Evolutionary conservation across 2,888 invertebrate species (phyloP).

Genomic region (Bruchidius siliquastri): DNA sequence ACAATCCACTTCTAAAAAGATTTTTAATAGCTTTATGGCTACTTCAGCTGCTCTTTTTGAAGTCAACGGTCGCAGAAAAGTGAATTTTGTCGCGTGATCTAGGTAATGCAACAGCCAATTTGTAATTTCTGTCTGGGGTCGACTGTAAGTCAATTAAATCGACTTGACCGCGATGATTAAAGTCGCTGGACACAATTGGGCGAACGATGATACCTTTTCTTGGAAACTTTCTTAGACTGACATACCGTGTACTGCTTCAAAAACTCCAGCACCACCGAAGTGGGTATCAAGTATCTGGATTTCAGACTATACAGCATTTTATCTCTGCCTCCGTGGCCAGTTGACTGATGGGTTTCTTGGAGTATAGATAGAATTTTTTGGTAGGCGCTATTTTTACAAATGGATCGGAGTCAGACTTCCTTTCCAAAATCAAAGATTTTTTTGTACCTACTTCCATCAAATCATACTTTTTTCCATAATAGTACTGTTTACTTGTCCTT

Average conservation of each 20-base stretch:
- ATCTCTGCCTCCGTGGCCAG: background rate
- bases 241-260: too few species aligned
- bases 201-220: background rate
- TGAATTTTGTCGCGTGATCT: slow-evolving; percentile 18
- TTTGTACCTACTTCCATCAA: too few species aligned
- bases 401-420: too few species aligned
- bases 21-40: slow-evolving; percentile 14
- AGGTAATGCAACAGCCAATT: slow-evolving; percentile 18
- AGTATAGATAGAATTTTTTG: too few species aligned
- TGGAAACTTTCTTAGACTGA: too few species aligned
- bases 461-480: too few species aligned
- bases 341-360: background rate
- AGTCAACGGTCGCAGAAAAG: slow-evolving; percentile 12
- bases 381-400: too few species aligned
- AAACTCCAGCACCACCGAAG: background rate
- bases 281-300: background rate
- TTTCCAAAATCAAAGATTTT: too few species aligned
- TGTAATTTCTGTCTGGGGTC: slow-evolving; percentile 12
- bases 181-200: background rate
- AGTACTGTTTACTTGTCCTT: too few species aligned
- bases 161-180: slow-evolving; percentile 9
- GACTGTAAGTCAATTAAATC: slow-evolving; percentile 18
- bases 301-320: background rate
- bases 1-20: slow-evolving; percentile 20
- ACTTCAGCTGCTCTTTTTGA: slow-evolving; percentile 11